These are phyloP conservation scores for Creontiades dilutus DNA, from an alignment of 2,888 invertebrate genomes.

Conservation along the genomic window DNA sequence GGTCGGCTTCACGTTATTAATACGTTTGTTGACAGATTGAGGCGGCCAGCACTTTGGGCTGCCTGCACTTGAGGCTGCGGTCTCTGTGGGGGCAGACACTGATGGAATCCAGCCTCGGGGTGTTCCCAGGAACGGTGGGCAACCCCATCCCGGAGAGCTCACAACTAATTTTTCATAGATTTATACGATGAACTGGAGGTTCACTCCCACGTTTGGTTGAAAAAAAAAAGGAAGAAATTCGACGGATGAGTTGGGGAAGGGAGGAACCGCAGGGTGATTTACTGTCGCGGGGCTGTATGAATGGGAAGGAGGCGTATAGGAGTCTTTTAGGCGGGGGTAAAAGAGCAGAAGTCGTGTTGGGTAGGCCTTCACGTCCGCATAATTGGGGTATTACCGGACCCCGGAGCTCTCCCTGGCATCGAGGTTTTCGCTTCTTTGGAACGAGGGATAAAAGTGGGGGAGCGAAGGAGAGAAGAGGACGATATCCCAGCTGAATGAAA, in stretches of 20 bases:
- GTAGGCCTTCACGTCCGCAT: conserved; percentile 68
- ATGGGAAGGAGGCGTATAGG: conserved; percentile 45
- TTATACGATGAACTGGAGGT: conserved; percentile 66
- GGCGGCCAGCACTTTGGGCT: conserved; percentile 35
- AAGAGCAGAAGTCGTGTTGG: conserved; percentile 70
- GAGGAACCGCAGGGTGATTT: conserved; percentile 44
- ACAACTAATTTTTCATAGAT: conserved; percentile 72
- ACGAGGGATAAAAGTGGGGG: neutral
- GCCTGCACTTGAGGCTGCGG: neutral
- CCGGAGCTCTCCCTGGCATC: neutral
- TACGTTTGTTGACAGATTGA: conserved; percentile 64
- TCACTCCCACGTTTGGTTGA: conserved; percentile 67
- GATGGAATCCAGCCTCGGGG: conserved; percentile 62
- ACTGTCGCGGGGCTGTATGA: conserved; percentile 50
- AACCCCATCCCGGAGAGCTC: conserved; percentile 54
- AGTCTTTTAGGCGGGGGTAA: conserved; percentile 46
- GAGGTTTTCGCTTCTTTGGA: conserved; percentile 12
- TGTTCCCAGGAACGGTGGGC: conserved; percentile 66
- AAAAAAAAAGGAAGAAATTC: conserved; percentile 15
- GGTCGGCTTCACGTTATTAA: conserved; percentile 60
- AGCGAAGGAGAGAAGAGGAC: too few species aligned
- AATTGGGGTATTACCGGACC: conserved; percentile 71
- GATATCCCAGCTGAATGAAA: conserved; percentile 48
- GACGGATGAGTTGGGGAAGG: neutral
- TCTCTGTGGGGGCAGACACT: conserved; percentile 55